A percentile compares a stretch with the other conserved stretches of the same genome.
These are phyloP conservation scores for Drosophila helvetica DNA, from an alignment of 2,888 invertebrate species.

Conservation along the genomic window DNA sequence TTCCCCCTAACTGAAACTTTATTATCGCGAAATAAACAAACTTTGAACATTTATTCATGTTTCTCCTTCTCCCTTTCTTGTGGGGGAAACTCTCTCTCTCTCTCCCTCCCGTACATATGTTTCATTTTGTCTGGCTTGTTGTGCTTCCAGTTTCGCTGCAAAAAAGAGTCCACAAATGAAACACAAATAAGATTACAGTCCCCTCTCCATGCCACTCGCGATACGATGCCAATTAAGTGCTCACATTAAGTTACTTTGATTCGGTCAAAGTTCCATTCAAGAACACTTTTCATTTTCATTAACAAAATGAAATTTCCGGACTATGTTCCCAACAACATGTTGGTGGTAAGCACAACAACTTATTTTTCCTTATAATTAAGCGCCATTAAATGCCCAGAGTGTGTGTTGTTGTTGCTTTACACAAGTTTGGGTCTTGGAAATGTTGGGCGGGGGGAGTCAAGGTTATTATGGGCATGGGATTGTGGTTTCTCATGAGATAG, in stretches of 20 bases:
- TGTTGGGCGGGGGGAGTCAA: not conserved
- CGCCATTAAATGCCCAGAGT: slow-evolving; percentile 35
- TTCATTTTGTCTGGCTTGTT: slow-evolving; percentile 16
- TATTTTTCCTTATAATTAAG: slow-evolving; percentile 55
- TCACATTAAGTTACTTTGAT: slow-evolving; percentile 62
- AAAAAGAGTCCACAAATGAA: slow-evolving; percentile 44
- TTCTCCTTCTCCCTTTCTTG: slow-evolving; percentile 27
- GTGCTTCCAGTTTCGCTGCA: slow-evolving; percentile 41
- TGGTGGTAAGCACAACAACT: slow-evolving; percentile 69
- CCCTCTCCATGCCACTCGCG: slow-evolving; percentile 46
- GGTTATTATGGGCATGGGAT: not conserved
- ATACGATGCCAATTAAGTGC: slow-evolving; percentile 56
- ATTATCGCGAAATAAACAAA: slow-evolving; percentile 21
- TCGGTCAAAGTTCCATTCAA: slow-evolving; percentile 50
- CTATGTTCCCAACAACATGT: slow-evolving; percentile 82
- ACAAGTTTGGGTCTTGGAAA: slow-evolving; percentile 26
- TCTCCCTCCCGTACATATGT: slow-evolving; percentile 10
- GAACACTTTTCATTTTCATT: not conserved
- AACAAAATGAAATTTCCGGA: slow-evolving; percentile 82
- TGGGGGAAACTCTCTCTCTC: no score
- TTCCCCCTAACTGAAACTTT: slow-evolving; percentile 11
- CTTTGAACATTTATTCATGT: slow-evolving; percentile 10
- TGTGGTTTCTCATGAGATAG: not conserved
- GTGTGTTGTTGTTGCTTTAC: slow-evolving; percentile 41
- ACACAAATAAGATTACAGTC: slow-evolving; percentile 27